Base-by-base conservation (phyloP, 2,113 vertebrate species). In the Toxotes jaculatrix region DNA sequence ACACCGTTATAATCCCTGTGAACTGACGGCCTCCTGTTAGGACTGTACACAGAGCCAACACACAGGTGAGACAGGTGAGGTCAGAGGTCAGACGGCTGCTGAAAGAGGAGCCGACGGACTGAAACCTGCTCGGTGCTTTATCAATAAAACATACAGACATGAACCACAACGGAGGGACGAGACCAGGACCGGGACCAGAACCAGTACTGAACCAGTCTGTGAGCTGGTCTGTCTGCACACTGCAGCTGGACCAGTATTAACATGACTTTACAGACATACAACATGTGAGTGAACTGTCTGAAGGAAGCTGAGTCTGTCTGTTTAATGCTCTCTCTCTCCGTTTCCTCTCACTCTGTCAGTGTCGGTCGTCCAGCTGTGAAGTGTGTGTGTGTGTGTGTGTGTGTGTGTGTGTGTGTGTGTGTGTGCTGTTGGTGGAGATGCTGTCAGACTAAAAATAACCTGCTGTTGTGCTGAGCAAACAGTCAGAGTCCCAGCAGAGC, bases 391-490 rank as follows among this genome's bases (percentile, higher is more conserved):
- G 51, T 57, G 62, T 59, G 74, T 43, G 77, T 59, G 40, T 59
- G 69, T 66, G 62, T 66, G 61, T 74, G 79, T 43, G 62, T 38
- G 65, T 45, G 65, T 61, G 47, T 32, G 49, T 77, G 75, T 68
- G 40, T 64, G 79, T 51, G 67, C 57, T n/a, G 47, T 12, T 53
- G 38, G 7, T 75, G 51, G 60, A 74, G 72, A 62, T 63, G 70
- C 56, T 43, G 51, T 47, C 3, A 21, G n/a, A 75, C 89, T 92
- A 93, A 70, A 93, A 92, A 91, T 93, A 93, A 82, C 69, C 81
- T 69, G 57, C 55, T 68, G 71, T 57, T 85, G 63, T 87, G 87
- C 85, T 85, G 86, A 79, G 79, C 67, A 91, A 87, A 89, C 87
- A 89, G 36, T 79, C 49, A 64, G 77, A 43, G 80, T 85, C 87